A percentile compares a stretch with the other conserved stretches of the same genome.
Evolutionary conservation across 2,797 vertebrate genomes (phyloP).

Genomic region (Threskiornis aethiopicus): DNA sequence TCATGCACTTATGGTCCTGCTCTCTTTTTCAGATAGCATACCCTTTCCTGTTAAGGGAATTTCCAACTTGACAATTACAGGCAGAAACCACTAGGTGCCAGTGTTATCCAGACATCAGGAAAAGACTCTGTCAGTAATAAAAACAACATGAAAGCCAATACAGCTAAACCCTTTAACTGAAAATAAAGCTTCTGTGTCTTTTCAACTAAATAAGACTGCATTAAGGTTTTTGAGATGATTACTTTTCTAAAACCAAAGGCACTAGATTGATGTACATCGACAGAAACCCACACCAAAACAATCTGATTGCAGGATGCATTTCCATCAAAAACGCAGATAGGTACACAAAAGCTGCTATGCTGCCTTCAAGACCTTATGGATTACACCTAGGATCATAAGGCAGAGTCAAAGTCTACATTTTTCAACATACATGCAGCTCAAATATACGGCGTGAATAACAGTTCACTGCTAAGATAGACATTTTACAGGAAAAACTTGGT

Average conservation of each 20-base stretch:
- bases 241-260: not conserved
- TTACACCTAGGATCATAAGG: not conserved
- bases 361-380: not conserved
- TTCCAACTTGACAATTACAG: not conserved
- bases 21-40: not conserved
- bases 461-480: not conserved
- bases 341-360: not conserved
- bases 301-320: not conserved
- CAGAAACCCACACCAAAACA: not conserved
- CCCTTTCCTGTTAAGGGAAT: not conserved
- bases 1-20: not conserved
- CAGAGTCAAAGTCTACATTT: not conserved
- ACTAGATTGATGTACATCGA: not conserved
- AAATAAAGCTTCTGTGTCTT: not conserved
- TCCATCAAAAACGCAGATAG: not conserved
- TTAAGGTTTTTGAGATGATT: not conserved
- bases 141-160: not conserved
- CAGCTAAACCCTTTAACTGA: not conserved
- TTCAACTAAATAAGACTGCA: not conserved
- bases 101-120: constrained; percentile 20
- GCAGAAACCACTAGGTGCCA: constrained; percentile 68
- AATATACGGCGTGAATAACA: not conserved
- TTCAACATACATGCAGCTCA: not conserved
- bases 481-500: not conserved
- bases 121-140: not conserved